Conservation (phyloP, 2,113 vertebrate species). For the Papio anubis region DNA sequence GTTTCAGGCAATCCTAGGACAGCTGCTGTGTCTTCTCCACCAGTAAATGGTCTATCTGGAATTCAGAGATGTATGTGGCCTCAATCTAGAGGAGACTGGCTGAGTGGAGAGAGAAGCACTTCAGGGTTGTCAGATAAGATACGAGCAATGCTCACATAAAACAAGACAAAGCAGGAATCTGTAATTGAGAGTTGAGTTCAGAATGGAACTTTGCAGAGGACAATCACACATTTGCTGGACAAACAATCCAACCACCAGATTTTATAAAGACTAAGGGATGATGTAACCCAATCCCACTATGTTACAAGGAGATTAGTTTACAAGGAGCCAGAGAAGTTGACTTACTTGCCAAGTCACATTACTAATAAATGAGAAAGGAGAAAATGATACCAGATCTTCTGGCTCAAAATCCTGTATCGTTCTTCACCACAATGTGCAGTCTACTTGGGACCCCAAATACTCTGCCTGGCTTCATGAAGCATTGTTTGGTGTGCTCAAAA, state of each 20-base stretch:
- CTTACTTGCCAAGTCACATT: not conserved
- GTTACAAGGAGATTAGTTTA: not conserved
- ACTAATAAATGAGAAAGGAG: slow-evolving; percentile 19
- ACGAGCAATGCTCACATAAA: not conserved
- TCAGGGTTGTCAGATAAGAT: not conserved
- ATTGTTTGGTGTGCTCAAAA: not conserved
- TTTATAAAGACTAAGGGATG: slow-evolving; percentile 11
- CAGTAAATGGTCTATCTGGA: not conserved
- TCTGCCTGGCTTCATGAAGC: not conserved
- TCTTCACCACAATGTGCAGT: not conserved
- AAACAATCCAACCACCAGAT: slow-evolving; percentile 35
- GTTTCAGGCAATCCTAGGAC: not conserved
- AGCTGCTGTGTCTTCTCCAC: not conserved
- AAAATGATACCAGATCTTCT: not conserved
- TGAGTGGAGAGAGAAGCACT: not conserved
- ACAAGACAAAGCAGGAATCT: not conserved
- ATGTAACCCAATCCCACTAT: not conserved
- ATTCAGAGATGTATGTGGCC: not conserved
- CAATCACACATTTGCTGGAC: slow-evolving; percentile 9
- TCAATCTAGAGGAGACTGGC: not conserved
- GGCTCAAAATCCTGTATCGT: not conserved
- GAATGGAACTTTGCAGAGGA: not conserved
- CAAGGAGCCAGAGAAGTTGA: not conserved
- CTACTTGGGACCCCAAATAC: not conserved
- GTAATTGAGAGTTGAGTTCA: not conserved